Evolutionary conservation across 2,113 vertebrate genomes (phyloP).

Genomic region (Dipodomys merriami): DNA sequence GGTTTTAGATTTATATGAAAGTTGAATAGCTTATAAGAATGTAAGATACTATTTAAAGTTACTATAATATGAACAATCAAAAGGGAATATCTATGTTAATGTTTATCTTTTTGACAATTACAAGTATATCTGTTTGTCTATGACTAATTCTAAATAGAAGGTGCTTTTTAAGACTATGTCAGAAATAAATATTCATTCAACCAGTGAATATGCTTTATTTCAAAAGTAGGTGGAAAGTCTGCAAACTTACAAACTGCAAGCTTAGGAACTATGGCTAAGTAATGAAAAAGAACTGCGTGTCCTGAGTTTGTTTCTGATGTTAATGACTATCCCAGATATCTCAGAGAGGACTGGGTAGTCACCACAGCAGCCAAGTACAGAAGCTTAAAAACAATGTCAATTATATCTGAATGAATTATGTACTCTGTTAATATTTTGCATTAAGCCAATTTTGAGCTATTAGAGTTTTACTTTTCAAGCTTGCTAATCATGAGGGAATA

Average conservation of each 20-base stretch:
- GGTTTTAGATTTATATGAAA: too few relatives aligned
- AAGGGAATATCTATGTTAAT: not conserved
- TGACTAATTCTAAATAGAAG: slow-evolving; percentile 26
- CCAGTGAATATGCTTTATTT: slow-evolving; percentile 13
- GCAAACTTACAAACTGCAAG: not conserved
- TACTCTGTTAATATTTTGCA: slow-evolving; percentile 61
- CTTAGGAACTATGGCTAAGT: not conserved
- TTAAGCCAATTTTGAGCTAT: slow-evolving; percentile 68
- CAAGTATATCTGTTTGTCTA: not conserved
- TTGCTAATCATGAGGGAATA: slow-evolving; percentile 63
- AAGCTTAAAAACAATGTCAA: slow-evolving; percentile 41
- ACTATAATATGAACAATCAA: not conserved
- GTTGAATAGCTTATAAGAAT: too few relatives aligned
- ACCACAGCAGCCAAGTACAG: slow-evolving; percentile 10
- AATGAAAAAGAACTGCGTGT: not conserved
- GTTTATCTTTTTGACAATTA: not conserved
- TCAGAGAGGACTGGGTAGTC: not conserved
- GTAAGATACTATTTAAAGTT: not conserved
- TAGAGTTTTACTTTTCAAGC: slow-evolving; percentile 61
- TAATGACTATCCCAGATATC: slow-evolving; percentile 33
- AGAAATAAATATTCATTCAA: slow-evolving; percentile 6
- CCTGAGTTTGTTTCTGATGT: not conserved
- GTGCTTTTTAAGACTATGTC: not conserved
- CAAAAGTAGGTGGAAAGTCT: not conserved
- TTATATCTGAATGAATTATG: slow-evolving; percentile 57